Evolutionary conservation across 1,140 invertebrate species (phyloP).

Genomic region (Bombus ignitus): DNA sequence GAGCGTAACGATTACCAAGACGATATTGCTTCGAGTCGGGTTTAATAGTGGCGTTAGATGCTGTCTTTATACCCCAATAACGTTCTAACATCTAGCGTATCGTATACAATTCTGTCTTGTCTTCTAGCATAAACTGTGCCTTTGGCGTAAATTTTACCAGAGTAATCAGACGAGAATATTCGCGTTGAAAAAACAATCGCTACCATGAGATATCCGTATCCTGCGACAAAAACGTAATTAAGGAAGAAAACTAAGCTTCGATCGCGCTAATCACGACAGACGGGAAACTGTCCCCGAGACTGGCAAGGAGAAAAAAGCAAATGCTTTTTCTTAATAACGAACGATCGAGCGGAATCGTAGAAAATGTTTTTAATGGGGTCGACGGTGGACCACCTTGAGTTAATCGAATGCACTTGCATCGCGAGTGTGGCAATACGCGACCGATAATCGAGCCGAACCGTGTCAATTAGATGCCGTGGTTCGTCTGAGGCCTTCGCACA

Average conservation of each 20-base stretch:
- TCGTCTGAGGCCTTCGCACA: conserved; percentile 37
- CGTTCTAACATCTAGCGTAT: neutral
- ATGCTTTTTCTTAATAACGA: neutral
- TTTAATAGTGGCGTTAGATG: neutral
- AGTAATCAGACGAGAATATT: neutral
- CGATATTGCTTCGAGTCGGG: neutral
- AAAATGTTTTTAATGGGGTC: neutral
- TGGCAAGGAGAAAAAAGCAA: neutral
- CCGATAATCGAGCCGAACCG: conserved; percentile 32
- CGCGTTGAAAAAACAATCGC: neutral
- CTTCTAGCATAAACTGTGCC: neutral
- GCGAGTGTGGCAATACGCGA: conserved; percentile 24
- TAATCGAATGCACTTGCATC: conserved; percentile 24
- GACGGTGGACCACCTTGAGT: conserved; percentile 29
- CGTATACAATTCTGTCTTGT: too few relatives aligned
- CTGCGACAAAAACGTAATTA: neutral
- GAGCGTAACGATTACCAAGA: neutral
- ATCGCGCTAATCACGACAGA: too few relatives aligned
- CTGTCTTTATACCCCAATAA: neutral
- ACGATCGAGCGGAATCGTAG: neutral
- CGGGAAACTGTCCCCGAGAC: neutral
- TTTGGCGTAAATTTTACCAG: neutral
- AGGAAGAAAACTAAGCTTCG: neutral
- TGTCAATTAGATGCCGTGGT: conserved; percentile 53
- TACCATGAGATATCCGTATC: neutral